Evolutionary conservation across 2,113 vertebrate genomes (phyloP).

Genomic region (Toxotes chatareus): DNA sequence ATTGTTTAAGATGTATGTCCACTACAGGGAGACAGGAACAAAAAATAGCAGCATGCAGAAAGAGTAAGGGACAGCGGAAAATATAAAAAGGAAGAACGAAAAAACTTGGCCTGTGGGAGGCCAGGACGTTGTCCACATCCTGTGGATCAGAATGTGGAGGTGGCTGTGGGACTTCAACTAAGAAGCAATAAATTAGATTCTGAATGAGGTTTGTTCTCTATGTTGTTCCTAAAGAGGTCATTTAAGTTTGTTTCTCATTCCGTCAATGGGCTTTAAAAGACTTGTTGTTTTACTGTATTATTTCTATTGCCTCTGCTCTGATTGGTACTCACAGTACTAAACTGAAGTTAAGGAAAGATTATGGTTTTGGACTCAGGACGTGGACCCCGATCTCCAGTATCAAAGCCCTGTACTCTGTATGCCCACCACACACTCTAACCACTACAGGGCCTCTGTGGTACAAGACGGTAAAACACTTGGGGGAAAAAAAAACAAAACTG

Average conservation of each 20-base stretch:
- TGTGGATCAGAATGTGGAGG: conserved; percentile 5
- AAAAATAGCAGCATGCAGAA: conserved; percentile 35
- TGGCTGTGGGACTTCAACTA: not conserved
- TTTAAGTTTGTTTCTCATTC: not conserved
- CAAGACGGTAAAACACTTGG: not conserved
- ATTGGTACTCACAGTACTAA: not conserved
- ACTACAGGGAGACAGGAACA: not conserved
- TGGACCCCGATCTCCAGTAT: not conserved
- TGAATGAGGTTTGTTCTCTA: not conserved
- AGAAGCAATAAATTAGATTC: not conserved
- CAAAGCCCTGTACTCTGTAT: not conserved
- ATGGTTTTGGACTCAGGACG: not conserved
- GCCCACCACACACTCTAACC: not conserved
- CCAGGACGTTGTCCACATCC: conserved; percentile 14
- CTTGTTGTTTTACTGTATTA: conserved; percentile 6
- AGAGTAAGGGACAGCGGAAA: conserved; percentile 1
- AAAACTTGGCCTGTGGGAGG: not conserved
- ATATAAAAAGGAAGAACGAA: not conserved
- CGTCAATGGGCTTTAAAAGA: not conserved
- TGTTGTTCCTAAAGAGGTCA: not conserved
- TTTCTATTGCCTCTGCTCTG: not conserved
- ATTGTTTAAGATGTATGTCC: not conserved
- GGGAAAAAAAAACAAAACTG: not conserved
- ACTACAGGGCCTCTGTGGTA: not conserved
- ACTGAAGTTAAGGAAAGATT: too few relatives aligned